Percentiles rank a stretch among this genome's conserved stretches.
Conservation (phyloP, 2,888 invertebrate genomes). For the Xestia xanthographa region DNA sequence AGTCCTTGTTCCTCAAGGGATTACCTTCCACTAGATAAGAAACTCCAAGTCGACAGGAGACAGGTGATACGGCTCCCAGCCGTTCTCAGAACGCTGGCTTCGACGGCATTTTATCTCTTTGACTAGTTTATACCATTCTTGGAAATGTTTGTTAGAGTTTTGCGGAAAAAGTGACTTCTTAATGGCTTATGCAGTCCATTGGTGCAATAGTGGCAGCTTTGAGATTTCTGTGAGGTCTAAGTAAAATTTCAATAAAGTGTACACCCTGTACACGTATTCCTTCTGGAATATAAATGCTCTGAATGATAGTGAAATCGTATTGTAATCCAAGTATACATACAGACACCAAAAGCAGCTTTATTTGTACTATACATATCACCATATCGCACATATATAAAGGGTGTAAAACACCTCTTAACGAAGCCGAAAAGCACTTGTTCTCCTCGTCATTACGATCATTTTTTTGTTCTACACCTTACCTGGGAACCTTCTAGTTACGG, state of each 20-base stretch:
- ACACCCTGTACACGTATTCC: not conserved
- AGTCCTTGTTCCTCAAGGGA: conserved; percentile 46
- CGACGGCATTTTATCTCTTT: conserved; percentile 39
- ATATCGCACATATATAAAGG: not conserved
- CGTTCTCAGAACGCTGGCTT: conserved; percentile 17
- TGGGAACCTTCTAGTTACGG: too few relatives aligned
- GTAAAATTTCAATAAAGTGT: not conserved
- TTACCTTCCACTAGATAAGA: conserved; percentile 46
- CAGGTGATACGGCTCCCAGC: conserved; percentile 38
- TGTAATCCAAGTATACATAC: not conserved
- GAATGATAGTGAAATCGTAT: not conserved
- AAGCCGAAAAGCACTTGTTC: too few relatives aligned
- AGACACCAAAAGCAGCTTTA: not conserved
- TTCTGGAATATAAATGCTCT: not conserved
- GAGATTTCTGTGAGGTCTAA: not conserved
- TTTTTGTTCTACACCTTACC: too few relatives aligned
- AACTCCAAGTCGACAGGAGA: conserved; percentile 39
- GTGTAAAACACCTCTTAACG: too few relatives aligned
- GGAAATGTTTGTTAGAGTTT: conserved; percentile 10
- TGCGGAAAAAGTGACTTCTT: not conserved
- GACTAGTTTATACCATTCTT: conserved; percentile 4
- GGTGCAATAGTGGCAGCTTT: not conserved
- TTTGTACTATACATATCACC: not conserved
- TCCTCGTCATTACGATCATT: too few relatives aligned
- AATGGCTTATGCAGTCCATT: not conserved